A percentile compares a stretch with the other conserved stretches of the same genome.
These are phyloP conservation scores for Phortica magna DNA, from an alignment of 2,888 invertebrate genomes.

Conservation along the genomic window DNA sequence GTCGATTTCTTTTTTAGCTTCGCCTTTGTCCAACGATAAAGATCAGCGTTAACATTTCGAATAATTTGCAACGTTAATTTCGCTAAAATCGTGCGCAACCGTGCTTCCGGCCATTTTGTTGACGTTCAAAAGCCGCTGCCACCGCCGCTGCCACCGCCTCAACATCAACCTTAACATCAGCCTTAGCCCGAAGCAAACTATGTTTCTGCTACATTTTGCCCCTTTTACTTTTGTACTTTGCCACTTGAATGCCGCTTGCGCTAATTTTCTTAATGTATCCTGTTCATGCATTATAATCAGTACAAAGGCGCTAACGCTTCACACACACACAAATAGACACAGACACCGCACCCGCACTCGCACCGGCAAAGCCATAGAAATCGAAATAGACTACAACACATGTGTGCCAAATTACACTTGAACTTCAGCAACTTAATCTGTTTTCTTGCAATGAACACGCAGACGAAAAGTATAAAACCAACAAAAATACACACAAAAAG, in stretches of 20 bases:
- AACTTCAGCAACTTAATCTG: constrained; percentile 29
- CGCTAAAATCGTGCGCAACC: constrained; percentile 60
- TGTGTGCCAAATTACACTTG: constrained; percentile 29
- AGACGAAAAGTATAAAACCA: background rate
- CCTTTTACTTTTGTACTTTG: background rate
- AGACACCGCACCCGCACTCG: background rate
- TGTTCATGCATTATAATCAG: constrained; percentile 40
- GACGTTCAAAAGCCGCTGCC: constrained; percentile 12
- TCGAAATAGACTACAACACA: background rate
- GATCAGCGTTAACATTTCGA: constrained; percentile 44
- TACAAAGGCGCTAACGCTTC: background rate
- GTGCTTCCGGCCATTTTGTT: constrained; percentile 68
- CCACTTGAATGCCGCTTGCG: constrained; percentile 46
- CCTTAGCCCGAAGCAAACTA: background rate
- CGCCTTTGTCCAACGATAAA: constrained; percentile 10
- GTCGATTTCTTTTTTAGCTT: background rate
- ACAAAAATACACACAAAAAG: background rate
- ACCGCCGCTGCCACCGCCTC: background rate
- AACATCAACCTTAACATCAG: background rate
- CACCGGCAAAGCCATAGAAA: background rate
- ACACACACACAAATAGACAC: background rate
- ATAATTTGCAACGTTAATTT: constrained; percentile 71
- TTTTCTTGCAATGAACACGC: constrained; percentile 6
- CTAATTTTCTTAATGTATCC: constrained; percentile 68
- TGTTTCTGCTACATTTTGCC: background rate